Percentiles rank a stretch among this genome's conserved stretches.
Conservation (phyloP, 2,797 vertebrate genomes). For the Carapus acus region DNA sequence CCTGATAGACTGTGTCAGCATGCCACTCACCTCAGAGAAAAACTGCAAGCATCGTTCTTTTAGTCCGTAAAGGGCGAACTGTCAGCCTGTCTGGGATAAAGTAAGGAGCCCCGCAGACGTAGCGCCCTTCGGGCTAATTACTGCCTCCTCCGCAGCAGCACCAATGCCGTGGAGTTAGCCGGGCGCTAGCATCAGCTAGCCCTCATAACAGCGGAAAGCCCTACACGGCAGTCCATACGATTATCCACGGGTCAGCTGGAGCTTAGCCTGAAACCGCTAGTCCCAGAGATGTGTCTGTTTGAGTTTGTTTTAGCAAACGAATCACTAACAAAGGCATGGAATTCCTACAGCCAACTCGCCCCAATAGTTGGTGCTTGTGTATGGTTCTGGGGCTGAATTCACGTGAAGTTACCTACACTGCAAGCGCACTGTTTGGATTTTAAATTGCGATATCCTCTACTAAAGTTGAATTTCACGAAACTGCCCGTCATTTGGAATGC, state of each 20-base stretch:
- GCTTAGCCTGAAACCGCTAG: neutral
- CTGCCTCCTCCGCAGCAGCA: slow-evolving; percentile 45
- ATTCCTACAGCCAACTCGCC: slow-evolving; percentile 41
- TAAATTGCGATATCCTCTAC: too few species aligned
- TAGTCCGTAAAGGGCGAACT: neutral
- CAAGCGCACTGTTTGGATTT: neutral
- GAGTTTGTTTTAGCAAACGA: slow-evolving; percentile 11
- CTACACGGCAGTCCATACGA: slow-evolving; percentile 33
- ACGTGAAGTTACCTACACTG: neutral
- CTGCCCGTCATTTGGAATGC: too few species aligned
- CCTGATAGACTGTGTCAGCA: slow-evolving; percentile 24
- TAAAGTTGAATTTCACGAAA: too few species aligned
- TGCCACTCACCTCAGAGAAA: slow-evolving; percentile 55
- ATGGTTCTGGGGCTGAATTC: slow-evolving; percentile 44
- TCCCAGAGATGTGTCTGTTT: neutral
- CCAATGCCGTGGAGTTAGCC: slow-evolving; percentile 47
- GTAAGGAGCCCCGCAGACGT: slow-evolving; percentile 20
- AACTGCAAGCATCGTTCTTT: slow-evolving; percentile 8
- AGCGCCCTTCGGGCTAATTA: slow-evolving; percentile 47
- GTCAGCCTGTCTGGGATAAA: slow-evolving; percentile 2
- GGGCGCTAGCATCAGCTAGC: slow-evolving; percentile 56
- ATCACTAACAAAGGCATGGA: slow-evolving; percentile 6
- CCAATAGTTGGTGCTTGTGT: slow-evolving; percentile 29
- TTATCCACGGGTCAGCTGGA: slow-evolving; percentile 28
- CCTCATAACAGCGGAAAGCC: slow-evolving; percentile 59